Evolutionary conservation across 2,113 vertebrate species (phyloP).

Genomic region (Dasyurus viverrinus): DNA sequence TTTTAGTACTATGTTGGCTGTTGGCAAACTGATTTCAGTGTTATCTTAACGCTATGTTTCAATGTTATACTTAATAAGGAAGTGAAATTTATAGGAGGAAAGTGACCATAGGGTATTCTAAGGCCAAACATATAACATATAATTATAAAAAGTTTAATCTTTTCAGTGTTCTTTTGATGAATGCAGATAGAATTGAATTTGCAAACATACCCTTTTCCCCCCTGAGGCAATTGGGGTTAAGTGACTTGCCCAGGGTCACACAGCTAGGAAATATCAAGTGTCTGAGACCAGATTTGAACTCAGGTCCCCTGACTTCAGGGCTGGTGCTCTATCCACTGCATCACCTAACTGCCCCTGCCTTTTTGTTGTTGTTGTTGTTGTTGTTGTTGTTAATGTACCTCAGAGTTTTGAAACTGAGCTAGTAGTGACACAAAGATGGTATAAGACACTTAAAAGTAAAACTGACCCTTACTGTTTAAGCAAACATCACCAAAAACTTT

Average conservation of each 20-base stretch:
- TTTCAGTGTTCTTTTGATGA: neutral
- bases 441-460: constrained; percentile 4
- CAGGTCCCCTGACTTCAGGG: too few species aligned
- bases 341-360: too few species aligned
- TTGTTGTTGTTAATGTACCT: neutral
- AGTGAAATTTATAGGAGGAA: constrained; percentile 16
- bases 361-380: neutral
- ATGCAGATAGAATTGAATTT: neutral
- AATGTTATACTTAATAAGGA: neutral
- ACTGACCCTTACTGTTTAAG: neutral
- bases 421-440: neutral
- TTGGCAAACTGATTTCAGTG: neutral
- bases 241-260: too few species aligned
- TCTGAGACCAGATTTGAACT: too few species aligned
- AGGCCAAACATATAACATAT: neutral
- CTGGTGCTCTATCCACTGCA: too few species aligned
- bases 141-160: neutral
- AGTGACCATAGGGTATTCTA: neutral
- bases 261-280: too few species aligned
- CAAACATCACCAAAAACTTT: constrained; percentile 37
- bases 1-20: neutral
- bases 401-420: neutral
- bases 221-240: too few species aligned
- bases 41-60: neutral
- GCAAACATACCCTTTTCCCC: neutral